Conservation (phyloP, 92 coral and sea anemone genomes). For the Phenganax stokvisi region DNA sequence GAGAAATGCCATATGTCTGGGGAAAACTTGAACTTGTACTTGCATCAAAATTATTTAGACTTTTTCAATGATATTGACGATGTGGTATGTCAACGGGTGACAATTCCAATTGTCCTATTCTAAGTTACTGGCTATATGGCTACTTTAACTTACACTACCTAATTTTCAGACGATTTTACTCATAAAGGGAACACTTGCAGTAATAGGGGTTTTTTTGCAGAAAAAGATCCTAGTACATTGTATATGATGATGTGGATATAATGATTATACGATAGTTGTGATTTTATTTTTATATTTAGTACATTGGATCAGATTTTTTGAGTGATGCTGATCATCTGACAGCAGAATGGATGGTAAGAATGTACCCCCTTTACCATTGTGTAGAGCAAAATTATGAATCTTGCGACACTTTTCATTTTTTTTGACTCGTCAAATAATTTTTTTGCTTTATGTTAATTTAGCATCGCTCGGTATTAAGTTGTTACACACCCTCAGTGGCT, state of each 20-base stretch:
- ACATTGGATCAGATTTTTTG: constrained; percentile 58
- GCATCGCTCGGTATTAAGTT: constrained; percentile 74
- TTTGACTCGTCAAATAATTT: background rate
- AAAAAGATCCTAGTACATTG: too few relatives aligned
- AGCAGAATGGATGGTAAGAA: constrained; percentile 91
- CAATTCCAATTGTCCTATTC: background rate
- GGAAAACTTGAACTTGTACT: constrained; percentile 69
- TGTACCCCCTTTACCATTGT: background rate
- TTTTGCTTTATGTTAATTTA: constrained; percentile 24
- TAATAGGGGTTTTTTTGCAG: too few relatives aligned
- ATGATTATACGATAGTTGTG: background rate
- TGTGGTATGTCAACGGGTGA: constrained; percentile 58
- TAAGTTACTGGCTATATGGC: background rate
- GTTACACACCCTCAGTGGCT: constrained; percentile 78
- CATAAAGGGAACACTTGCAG: too few relatives aligned
- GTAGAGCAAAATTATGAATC: background rate
- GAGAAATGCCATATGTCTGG: constrained; percentile 77
- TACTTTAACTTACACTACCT: too few relatives aligned
- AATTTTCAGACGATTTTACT: too few relatives aligned
- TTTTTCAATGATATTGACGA: constrained; percentile 74
- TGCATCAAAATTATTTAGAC: constrained; percentile 87
- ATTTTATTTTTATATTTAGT: constrained; percentile 38
- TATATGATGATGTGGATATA: too few relatives aligned
- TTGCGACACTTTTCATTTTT: background rate
- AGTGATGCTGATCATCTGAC: constrained; percentile 86